Conservation (phyloP, 2,113 vertebrate species). For the Muntiacus muntjak region DNA sequence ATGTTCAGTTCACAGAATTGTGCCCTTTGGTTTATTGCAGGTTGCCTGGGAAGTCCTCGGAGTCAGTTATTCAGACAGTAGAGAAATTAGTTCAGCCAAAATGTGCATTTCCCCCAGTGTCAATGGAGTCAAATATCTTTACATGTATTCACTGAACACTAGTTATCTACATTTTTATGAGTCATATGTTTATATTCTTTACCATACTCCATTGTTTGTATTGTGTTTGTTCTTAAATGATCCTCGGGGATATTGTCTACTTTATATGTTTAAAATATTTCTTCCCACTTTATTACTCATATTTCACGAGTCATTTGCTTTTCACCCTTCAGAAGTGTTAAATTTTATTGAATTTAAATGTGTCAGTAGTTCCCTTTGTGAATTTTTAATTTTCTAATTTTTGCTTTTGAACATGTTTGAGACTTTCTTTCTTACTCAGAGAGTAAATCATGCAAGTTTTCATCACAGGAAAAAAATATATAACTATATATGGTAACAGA, state of each 20-base stretch:
- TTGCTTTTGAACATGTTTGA: neutral
- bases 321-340: neutral
- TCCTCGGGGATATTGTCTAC: neutral
- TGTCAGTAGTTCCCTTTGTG: neutral
- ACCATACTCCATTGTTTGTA: neutral
- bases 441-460: neutral
- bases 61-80: neutral
- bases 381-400: neutral
- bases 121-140: neutral
- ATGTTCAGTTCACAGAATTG: neutral
- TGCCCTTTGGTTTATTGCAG: neutral
- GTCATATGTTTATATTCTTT: neutral
- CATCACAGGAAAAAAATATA: neutral
- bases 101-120: neutral
- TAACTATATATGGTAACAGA: neutral
- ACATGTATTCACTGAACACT: neutral
- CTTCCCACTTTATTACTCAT: neutral
- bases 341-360: neutral
- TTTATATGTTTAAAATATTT: neutral
- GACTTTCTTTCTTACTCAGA: neutral
- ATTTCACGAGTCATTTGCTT: neutral
- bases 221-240: neutral
- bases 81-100: neutral
- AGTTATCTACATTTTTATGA: neutral
- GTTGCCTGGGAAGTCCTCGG: neutral